Conservation (phyloP, 1,140 invertebrate genomes). For the Macrocentrus cingulum region DNA sequence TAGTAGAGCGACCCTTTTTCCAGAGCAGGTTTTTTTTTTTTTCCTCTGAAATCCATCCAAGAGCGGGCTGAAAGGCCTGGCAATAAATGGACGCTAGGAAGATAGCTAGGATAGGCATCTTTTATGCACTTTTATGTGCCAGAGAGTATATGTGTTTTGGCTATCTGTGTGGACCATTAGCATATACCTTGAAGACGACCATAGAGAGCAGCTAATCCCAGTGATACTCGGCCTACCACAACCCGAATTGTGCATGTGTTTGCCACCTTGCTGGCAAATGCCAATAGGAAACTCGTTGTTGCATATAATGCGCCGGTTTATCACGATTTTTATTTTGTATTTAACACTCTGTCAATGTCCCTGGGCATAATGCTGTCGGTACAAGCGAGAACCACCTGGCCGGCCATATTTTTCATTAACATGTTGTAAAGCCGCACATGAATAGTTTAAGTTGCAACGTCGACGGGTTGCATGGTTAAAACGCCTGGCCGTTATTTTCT, state of each 20-base stretch:
- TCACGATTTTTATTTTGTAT: conserved; percentile 8
- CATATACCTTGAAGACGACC: conserved; percentile 24
- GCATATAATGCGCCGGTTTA: neutral
- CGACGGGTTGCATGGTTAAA: conserved; percentile 14
- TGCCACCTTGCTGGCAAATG: no score
- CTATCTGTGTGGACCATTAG: conserved; percentile 41
- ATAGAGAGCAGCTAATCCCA: no score
- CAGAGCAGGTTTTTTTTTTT: neutral
- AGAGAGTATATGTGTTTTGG: conserved; percentile 37
- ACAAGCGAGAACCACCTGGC: conserved; percentile 42
- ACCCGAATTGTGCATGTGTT: no score
- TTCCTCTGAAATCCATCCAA: neutral
- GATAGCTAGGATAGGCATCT: conserved; percentile 51
- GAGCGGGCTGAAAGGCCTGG: conserved; percentile 9
- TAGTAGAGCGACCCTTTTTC: neutral
- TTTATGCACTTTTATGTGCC: conserved; percentile 56
- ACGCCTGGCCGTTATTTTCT: conserved; percentile 28
- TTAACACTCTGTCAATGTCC: neutral
- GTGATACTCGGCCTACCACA: no score
- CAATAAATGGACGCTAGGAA: conserved; percentile 45
- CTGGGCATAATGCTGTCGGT: conserved; percentile 29
- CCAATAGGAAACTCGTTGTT: no score
- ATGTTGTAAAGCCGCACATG: conserved; percentile 48
- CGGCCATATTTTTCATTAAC: conserved; percentile 53
- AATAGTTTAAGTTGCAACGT: conserved; percentile 42